Conservation (phyloP, 2,797 vertebrate species). For the Menidia menidia region DNA sequence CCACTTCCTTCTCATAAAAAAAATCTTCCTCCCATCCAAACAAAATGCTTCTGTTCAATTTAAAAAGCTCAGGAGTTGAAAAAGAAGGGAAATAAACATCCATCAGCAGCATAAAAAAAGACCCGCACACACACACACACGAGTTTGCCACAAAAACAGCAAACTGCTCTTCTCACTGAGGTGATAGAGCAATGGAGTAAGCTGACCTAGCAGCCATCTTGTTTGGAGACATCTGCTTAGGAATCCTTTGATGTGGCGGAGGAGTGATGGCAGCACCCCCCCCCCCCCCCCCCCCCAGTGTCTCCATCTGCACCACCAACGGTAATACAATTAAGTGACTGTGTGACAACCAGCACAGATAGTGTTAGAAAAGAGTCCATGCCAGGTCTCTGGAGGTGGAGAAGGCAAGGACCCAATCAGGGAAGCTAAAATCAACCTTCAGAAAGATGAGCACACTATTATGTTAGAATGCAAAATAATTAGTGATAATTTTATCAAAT, state of each 20-base stretch:
- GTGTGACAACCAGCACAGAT: slow-evolving; percentile 52
- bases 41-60: slow-evolving; percentile 21
- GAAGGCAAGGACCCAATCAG: background rate
- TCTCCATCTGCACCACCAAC: slow-evolving; percentile 28
- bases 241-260: slow-evolving; percentile 69
- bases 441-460: slow-evolving; percentile 6
- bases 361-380: slow-evolving; percentile 27
- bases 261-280: slow-evolving; percentile 48
- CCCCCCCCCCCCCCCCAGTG: slow-evolving; percentile 33
- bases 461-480: slow-evolving; percentile 30
- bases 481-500: slow-evolving; percentile 21
- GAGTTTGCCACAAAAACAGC: slow-evolving; percentile 28
- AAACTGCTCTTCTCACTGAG: slow-evolving; percentile 49
- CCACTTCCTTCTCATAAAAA: slow-evolving; percentile 31
- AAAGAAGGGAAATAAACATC: slow-evolving; percentile 10
- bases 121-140: background rate
- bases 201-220: slow-evolving; percentile 73
- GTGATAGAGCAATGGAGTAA: slow-evolving; percentile 64
- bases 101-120: slow-evolving; percentile 6
- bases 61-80: slow-evolving; percentile 37
- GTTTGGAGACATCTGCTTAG: slow-evolving; percentile 71
- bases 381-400: background rate
- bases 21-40: slow-evolving; percentile 10
- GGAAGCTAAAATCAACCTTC: background rate
- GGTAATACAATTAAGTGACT: slow-evolving; percentile 58